A percentile compares a stretch with the other conserved stretches of the same genome.
Conservation (phyloP, 1,140 invertebrate genomes). For the Zaprionus gabonicus region DNA sequence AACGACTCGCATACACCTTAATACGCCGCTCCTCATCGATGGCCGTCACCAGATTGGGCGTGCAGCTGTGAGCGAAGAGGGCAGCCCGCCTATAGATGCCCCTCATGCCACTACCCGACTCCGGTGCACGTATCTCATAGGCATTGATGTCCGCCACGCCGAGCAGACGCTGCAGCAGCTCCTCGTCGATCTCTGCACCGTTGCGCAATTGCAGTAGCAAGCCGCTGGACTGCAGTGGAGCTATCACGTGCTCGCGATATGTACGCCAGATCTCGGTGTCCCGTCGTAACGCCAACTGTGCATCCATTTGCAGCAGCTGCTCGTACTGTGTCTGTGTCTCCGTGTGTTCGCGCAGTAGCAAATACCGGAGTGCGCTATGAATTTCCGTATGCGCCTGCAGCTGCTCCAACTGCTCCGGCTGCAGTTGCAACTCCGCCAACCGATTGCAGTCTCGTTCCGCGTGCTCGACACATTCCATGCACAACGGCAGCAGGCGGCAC, state of each 20-base stretch:
- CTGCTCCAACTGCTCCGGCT: conserved; percentile 43
- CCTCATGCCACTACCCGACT: conserved; percentile 85
- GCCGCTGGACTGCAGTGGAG: conserved; percentile 66
- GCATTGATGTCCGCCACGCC: conserved; percentile 89
- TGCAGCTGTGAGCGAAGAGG: conserved; percentile 89
- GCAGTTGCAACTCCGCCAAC: conserved; percentile 38
- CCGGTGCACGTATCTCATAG: conserved; percentile 88
- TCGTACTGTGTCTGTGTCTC: conserved; percentile 86
- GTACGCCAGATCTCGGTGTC: conserved; percentile 86
- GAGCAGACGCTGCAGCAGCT: conserved; percentile 87
- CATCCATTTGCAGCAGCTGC: conserved; percentile 87
- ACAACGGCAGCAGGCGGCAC: conserved; percentile 90
- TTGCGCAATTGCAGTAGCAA: conserved; percentile 65
- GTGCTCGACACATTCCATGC: conserved; percentile 87
- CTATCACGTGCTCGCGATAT: conserved; percentile 86
- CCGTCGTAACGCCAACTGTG: conserved; percentile 86
- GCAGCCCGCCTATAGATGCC: conserved; percentile 88
- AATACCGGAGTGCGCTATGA: conserved; percentile 53
- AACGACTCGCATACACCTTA: conserved; percentile 87
- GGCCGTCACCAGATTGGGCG: conserved; percentile 88
- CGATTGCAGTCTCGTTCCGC: conserved; percentile 65
- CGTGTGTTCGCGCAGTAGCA: conserved; percentile 86
- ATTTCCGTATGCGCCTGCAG: conserved; percentile 56
- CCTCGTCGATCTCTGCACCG: conserved; percentile 75
- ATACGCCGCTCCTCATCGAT: conserved; percentile 87